Evolutionary conservation across 2,888 invertebrate species (phyloP), one percentile per base, ranked within the genome.

Genomic region (Sthenelais limicola): DNA sequence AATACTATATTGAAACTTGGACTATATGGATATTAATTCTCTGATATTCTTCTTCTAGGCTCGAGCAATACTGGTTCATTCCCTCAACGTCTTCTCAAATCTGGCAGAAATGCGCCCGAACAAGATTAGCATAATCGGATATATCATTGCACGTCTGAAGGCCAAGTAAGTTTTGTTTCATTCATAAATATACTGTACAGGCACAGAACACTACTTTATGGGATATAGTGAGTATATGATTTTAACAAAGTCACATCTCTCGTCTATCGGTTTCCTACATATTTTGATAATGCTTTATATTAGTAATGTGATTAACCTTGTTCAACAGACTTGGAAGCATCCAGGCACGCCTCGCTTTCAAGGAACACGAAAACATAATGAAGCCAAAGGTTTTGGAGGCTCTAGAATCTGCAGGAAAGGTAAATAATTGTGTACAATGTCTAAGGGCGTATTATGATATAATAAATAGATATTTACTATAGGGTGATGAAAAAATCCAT

Each of bases 31-130:
- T n/a, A n/a, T n/a, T 43, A 15, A 15, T 43, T 43, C 43, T 12
- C 15, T 43, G 9, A 43, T 43, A 43, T 43, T 15, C 21, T 54
- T 38, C 7, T 30, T 71, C n/a, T 79, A 84, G 85, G 85, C 85
- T 7, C 75, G 83, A 35, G 80, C 77, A 28, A 76, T 85, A 3
- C 76, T 86, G 43, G 76, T 82, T 0, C 76, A 82, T 73, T 80
- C 82, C 3, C 73, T 86, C 54, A 82, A 82, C 73, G 81, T 84
- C 69, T 86, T 86, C 75, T 48, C 71, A 2, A 77, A 82, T 52
- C 77, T 84, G 24, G 75, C 76, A 56, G 81, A 81, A 43, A 78
- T 79, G 43, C 79, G 84, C 48, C 85, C 84, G 0, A 86, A 85
- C 77, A 82, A 85, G 72, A 38, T 75, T 1, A 77, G 80, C 73